These are phyloP conservation scores for Lucinisca nassula DNA, from an alignment of 2,888 invertebrate genomes.

Conservation along the genomic window DNA sequence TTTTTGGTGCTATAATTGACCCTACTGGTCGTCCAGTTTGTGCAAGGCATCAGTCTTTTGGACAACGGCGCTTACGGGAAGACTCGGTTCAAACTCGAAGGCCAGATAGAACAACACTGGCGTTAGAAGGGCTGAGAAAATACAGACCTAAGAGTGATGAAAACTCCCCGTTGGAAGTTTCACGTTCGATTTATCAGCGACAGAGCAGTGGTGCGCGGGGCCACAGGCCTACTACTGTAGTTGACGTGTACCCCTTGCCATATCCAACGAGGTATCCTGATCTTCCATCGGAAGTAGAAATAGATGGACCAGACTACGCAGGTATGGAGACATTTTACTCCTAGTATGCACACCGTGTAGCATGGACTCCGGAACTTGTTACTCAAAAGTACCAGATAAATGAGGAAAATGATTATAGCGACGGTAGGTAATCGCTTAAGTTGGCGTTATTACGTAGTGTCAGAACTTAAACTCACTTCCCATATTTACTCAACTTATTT, in stretches of 20 bases:
- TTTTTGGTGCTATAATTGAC: constrained; percentile 64
- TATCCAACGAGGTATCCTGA: background rate
- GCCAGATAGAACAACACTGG: constrained; percentile 47
- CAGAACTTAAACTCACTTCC: too few species aligned
- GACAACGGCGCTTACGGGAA: background rate
- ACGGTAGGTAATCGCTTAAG: too few species aligned
- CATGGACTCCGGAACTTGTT: too few species aligned
- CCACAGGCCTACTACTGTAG: background rate
- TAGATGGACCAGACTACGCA: constrained; percentile 11
- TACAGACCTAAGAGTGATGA: constrained; percentile 50
- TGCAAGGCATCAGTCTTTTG: background rate
- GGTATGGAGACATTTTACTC: too few species aligned
- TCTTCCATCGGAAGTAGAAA: background rate
- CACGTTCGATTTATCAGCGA: background rate
- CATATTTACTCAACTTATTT: too few species aligned
- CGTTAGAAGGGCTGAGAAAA: constrained; percentile 48
- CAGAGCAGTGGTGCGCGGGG: background rate
- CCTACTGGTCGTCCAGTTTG: constrained; percentile 12
- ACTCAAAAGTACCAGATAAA: too few species aligned
- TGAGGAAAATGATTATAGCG: too few species aligned
- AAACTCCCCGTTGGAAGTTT: background rate
- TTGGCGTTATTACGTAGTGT: too few species aligned
- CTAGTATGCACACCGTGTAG: too few species aligned
- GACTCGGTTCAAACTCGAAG: background rate
- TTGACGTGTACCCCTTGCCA: background rate